Percentiles rank a stretch among this genome's conserved stretches.
Conservation (phyloP, 2,797 vertebrate genomes). For the Varecia variegata region DNA sequence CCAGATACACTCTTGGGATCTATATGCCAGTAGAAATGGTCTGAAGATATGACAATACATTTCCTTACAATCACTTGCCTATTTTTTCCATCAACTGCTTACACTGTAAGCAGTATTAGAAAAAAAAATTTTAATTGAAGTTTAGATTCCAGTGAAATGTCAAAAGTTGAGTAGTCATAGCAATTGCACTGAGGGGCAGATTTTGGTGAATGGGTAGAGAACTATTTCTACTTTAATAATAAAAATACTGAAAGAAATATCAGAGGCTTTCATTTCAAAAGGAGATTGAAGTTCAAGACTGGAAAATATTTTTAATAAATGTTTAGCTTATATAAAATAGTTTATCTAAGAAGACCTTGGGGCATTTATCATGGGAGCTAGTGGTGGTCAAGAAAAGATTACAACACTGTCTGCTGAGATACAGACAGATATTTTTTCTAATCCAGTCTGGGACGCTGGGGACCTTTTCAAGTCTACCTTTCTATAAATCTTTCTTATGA, state of each 20-base stretch:
- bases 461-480: not conserved
- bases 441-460: not conserved
- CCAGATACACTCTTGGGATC: not conserved
- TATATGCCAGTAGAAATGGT: not conserved
- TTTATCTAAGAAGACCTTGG: conserved; percentile 15
- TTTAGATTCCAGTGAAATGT: not conserved
- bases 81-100: not conserved
- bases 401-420: conserved; percentile 9
- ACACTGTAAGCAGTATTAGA: not conserved
- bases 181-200: not conserved
- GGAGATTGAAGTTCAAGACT: not conserved
- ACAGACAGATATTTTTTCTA: not conserved
- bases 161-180: conserved; percentile 5
- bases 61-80: not conserved
- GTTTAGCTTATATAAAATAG: not conserved
- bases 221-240: not conserved
- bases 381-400: not conserved
- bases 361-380: not conserved
- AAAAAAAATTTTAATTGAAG: not conserved
- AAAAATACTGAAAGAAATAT: not conserved
- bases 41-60: not conserved
- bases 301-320: conserved; percentile 15
- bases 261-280: conserved; percentile 39
- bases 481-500: conserved; percentile 6
- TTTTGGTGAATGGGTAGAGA: not conserved